Percentiles rank a stretch among this genome's conserved stretches.
phyloP scores from a whole-genome alignment of 2,797 vertebrate genomes.

The Octomys mimax region DNA sequence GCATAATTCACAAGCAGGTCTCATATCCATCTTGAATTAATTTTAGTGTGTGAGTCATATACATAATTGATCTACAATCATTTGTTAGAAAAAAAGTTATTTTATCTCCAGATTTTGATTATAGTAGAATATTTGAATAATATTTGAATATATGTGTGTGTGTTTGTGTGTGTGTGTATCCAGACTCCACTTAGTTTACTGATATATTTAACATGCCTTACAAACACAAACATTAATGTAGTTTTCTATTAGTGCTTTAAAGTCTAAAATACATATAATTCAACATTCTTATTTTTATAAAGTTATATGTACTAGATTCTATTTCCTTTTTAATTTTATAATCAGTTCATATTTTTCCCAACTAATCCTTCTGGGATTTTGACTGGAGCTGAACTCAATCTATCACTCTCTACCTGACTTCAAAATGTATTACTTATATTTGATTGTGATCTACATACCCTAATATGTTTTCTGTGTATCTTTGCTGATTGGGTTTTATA shows the following conservation, averaged over 20 bases:
- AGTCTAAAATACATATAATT: background rate
- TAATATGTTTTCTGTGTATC: background rate
- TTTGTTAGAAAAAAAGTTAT: background rate
- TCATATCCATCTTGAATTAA: background rate
- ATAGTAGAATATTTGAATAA: background rate
- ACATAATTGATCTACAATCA: background rate
- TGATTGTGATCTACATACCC: background rate
- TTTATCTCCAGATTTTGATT: background rate
- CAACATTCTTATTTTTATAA: background rate
- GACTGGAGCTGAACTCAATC: background rate
- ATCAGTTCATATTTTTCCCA: background rate
- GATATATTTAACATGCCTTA: background rate
- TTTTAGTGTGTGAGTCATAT: background rate
- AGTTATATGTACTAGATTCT: background rate
- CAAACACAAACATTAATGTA: background rate
- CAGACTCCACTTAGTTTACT: background rate
- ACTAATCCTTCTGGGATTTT: background rate
- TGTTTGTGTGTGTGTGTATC: background rate
- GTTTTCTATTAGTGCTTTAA: background rate
- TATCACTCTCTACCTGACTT: background rate
- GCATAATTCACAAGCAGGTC: background rate
- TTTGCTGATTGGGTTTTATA: background rate
- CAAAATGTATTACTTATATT: slow-evolving; percentile 19
- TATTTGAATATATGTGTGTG: too few relatives aligned
- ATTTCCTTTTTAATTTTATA: slow-evolving; percentile 2